Base-by-base conservation (phyloP, 2,888 invertebrate species). In the Ariolimax columbianus region DNA sequence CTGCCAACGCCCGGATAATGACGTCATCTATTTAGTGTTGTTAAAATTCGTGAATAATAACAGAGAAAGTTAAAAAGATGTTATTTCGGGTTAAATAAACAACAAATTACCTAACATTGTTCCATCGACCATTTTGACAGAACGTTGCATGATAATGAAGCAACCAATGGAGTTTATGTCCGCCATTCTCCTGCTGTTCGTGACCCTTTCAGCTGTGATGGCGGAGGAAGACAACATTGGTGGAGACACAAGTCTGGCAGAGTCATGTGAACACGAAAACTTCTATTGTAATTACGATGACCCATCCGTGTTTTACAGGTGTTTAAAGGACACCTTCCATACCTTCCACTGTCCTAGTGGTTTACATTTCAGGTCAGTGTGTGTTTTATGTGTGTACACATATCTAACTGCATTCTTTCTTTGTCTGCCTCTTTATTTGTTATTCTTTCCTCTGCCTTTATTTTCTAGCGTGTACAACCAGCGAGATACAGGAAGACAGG, bases 271-370 rank as follows among this genome's bases (percentile, higher is more conserved):
- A 17, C 86, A 88, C 43, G 86, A 87, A n/a, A 77, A 80, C 26
- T 89, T 89, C 70, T 83, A 79, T 33, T 89, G 89, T 59, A 87
- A 89, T 72, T 72, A 80, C 38, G 70, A 82, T 0, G 87, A 89
- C 43, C 88, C 89, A 0, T 68, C 85, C 17, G 79, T 86, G 33
- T 89, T 89, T 79, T 85, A 87, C 26, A 81, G 89, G 14, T 89
- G 89, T 82, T 83, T 88, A 4, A 87, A 88, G 4, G 85, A 88
- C 23, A 80, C 87, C 30, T 83, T 84, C 33, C 86, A 88, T 66
- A 86, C 66, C 2, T 77, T 81, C 72, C 40, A 75, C 1, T 83
- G 80, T 68, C 83, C 80, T 33, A 66, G 66, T 43, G 55, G 59
- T 19, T 36, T 86, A 43, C 83, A 79, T 68, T 83, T 86, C 77